Evolutionary conservation across 2,797 vertebrate genomes (phyloP).

Genomic region (Pipistrellus pipistrellus): DNA sequence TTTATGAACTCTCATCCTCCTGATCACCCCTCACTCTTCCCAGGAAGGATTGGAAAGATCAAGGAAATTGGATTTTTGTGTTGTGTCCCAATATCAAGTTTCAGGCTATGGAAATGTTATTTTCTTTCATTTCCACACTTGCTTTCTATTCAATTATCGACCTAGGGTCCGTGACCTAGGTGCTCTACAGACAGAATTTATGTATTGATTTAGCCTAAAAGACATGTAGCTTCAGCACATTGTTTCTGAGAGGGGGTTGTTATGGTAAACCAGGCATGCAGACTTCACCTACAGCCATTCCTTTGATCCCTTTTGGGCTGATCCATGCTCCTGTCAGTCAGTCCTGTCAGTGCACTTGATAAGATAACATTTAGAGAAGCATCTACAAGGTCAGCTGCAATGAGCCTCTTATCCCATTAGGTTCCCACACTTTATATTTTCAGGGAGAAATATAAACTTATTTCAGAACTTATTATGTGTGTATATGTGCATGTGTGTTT

Average conservation of each 20-base stretch:
- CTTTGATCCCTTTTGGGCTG: constrained; percentile 36
- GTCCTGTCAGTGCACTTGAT: not conserved
- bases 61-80: constrained; percentile 9
- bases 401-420: not conserved
- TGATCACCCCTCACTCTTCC: not conserved
- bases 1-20: not conserved
- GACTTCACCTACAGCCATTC: constrained; percentile 1
- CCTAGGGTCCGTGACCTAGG: constrained; percentile 38
- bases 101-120: constrained; percentile 5
- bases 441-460: constrained; percentile 32
- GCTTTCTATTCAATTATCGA: constrained; percentile 75
- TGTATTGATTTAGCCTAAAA: constrained; percentile 68
- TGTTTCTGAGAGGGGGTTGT: constrained; percentile 15
- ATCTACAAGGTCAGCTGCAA: not conserved
- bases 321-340: not conserved
- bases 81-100: constrained; percentile 43
- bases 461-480: not conserved
- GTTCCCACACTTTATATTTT: not conserved
- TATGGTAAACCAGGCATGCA: not conserved
- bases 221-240: not conserved
- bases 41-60: not conserved
- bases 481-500: not conserved
- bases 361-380: not conserved
- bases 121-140: not conserved
- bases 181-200: constrained; percentile 13